phyloP scores from a whole-genome alignment of 2,888 invertebrate genomes.

The Coleophora deauratella region DNA sequence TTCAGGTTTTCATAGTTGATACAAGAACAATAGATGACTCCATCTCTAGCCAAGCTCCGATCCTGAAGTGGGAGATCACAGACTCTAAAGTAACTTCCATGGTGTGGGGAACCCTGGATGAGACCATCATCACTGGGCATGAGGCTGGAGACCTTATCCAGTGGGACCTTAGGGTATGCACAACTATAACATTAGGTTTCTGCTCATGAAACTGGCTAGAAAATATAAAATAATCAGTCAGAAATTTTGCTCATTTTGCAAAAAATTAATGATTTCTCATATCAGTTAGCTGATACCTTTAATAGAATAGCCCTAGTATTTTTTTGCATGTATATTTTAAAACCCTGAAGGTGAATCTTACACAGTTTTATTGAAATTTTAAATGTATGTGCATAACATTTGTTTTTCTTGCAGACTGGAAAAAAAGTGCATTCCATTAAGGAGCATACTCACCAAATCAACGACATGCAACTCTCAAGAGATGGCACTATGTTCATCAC shows the following conservation, averaged over 20 bases:
- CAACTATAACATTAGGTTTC: not conserved
- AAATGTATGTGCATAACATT: not conserved
- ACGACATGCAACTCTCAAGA: constrained; percentile 96
- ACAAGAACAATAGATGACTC: constrained; percentile 84
- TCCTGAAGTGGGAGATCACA: constrained; percentile 84
- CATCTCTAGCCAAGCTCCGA: constrained; percentile 80
- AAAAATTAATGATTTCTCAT: no score
- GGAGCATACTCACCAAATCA: constrained; percentile 91
- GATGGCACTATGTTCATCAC: constrained; percentile 98
- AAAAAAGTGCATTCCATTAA: constrained; percentile 84
- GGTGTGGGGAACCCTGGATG: constrained; percentile 95
- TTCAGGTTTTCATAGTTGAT: constrained; percentile 86
- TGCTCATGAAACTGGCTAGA: not conserved
- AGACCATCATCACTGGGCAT: constrained; percentile 93
- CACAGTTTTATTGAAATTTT: no score
- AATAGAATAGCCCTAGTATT: no score
- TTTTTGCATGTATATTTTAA: no score
- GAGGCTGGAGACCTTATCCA: constrained; percentile 94
- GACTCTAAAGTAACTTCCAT: constrained; percentile 92
- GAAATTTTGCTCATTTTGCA: no score
- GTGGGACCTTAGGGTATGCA: constrained; percentile 89
- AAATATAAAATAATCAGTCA: no score
- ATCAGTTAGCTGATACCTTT: no score
- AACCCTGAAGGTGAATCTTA: no score
- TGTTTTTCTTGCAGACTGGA: constrained; percentile 77